A percentile compares a stretch with the other conserved stretches of the same genome.
Evolutionary conservation across 2,113 vertebrate genomes (phyloP).

Genomic region (Aptenodytes patagonicus): DNA sequence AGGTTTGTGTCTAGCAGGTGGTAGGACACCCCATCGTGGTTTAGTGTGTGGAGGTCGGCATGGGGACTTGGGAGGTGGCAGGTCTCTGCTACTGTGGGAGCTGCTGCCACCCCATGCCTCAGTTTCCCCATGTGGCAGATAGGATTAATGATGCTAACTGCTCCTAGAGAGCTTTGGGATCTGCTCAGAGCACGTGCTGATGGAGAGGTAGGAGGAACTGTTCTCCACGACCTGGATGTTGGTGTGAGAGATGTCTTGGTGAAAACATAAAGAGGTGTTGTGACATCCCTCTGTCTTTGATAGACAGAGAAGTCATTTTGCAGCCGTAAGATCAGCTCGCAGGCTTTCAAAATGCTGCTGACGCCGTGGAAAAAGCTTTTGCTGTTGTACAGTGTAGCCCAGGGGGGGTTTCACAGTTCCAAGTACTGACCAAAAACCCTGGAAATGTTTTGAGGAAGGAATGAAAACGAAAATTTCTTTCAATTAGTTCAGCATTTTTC

Average conservation of each 20-base stretch:
- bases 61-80: rapidly evolving
- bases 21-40: rapidly evolving
- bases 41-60: rapidly evolving
- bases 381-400: neutral
- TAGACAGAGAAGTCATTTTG: neutral
- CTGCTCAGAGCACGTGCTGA: neutral
- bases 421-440: conserved; percentile 24
- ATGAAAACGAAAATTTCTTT: conserved; percentile 4
- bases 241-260: neutral
- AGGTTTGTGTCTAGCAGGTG: neutral
- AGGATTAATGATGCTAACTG: neutral
- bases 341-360: conserved; percentile 15
- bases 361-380: neutral
- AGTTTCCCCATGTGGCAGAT: neutral
- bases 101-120: neutral
- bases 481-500: conserved; percentile 49
- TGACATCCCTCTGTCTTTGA: neutral
- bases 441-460: conserved; percentile 27
- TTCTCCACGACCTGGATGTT: neutral
- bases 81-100: neutral
- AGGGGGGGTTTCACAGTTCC: neutral
- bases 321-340: neutral
- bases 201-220: neutral
- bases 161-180: neutral
- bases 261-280: neutral